Percentiles rank a stretch among this genome's conserved stretches.
Conservation (phyloP, 2,113 vertebrate genomes). For the Bujurquina vittata region DNA sequence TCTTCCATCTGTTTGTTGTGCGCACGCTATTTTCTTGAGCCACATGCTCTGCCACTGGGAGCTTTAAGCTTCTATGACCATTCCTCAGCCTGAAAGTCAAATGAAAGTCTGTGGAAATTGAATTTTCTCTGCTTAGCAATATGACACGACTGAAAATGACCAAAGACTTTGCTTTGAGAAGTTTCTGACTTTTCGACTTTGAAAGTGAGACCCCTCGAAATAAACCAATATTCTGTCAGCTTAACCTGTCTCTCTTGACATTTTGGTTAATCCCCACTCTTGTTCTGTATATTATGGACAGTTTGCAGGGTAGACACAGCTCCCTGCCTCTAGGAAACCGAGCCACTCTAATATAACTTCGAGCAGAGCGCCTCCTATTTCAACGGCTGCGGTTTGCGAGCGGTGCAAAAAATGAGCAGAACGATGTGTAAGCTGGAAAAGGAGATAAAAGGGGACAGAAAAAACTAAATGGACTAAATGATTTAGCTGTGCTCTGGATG, state of each 20-base stretch:
- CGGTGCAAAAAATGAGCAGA: constrained; percentile 43
- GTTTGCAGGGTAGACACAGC: constrained; percentile 15
- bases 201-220: constrained; percentile 52
- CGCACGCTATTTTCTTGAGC: not conserved
- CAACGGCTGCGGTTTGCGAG: constrained; percentile 45
- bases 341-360: constrained; percentile 31
- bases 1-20: constrained; percentile 16
- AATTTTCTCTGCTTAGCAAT: constrained; percentile 30
- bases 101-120: constrained; percentile 45
- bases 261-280: constrained; percentile 51
- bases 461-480: not conserved
- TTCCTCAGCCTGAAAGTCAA: constrained; percentile 38
- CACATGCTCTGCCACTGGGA: not conserved
- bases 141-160: constrained; percentile 1
- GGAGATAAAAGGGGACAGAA: not conserved
- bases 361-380: constrained; percentile 20
- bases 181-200: constrained; percentile 70
- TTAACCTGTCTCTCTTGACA: constrained; percentile 60
- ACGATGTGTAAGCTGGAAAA: constrained; percentile 31
- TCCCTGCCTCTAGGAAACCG: constrained; percentile 35
- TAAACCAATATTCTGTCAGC: constrained; percentile 54
- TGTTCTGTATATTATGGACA: constrained; percentile 52
- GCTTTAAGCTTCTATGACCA: not conserved
- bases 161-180: constrained; percentile 23
- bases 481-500: constrained; percentile 43